These are phyloP conservation scores for Keiferia lycopersicella DNA, from an alignment of 2,888 invertebrate species.

Conservation along the genomic window DNA sequence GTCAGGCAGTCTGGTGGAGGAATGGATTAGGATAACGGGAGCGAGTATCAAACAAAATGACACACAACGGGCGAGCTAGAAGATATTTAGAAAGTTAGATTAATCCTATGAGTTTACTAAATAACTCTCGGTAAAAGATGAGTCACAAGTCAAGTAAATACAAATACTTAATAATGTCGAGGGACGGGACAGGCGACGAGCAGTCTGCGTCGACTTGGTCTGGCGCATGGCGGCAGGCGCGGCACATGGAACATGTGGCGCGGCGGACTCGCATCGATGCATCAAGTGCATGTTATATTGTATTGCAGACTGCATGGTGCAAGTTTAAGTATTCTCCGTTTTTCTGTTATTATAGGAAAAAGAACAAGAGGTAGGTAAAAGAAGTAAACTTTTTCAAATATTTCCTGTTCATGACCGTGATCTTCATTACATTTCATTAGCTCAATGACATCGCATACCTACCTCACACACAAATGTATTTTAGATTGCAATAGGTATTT, in stretches of 20 bases:
- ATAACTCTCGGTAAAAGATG: not conserved
- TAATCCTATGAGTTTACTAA: too few relatives aligned
- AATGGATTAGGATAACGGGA: constrained; percentile 2
- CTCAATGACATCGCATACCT: not conserved
- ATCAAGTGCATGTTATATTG: not conserved
- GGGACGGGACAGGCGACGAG: constrained; percentile 31
- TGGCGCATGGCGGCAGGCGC: not conserved
- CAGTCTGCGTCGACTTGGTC: constrained; percentile 31
- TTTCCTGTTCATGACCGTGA: not conserved
- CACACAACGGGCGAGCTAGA: not conserved
- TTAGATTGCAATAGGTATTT: constrained; percentile 21
- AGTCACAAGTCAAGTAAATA: constrained; percentile 1
- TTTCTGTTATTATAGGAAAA: not conserved
- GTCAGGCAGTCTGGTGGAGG: constrained; percentile 38
- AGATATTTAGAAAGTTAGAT: not conserved
- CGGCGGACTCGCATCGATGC: not conserved
- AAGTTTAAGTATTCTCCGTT: not conserved
- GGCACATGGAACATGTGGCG: constrained; percentile 13
- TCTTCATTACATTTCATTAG: not conserved
- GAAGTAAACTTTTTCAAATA: not conserved
- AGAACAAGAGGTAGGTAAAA: not conserved
- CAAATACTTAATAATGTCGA: constrained; percentile 3
- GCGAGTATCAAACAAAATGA: not conserved
- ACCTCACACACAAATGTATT: constrained; percentile 9
- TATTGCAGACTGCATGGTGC: not conserved